Evolutionary conservation across 1,140 invertebrate genomes (phyloP), one percentile per base, ranked within the genome.

Genomic region (Lanistes nyassanus): DNA sequence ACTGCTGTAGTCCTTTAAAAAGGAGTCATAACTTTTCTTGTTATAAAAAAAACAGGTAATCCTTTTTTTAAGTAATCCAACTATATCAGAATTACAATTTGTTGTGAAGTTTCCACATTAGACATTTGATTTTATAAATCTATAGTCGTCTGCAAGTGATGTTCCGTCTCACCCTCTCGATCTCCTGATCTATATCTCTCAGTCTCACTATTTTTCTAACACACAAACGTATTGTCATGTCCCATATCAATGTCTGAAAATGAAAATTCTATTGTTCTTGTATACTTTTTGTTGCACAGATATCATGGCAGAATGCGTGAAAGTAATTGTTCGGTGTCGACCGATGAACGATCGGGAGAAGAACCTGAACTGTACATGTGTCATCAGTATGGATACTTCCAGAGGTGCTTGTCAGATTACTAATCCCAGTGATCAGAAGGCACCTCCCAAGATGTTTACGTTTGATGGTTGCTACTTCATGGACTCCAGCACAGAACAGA

Each of bases 241-340:
- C n/a, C n/a, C 39, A 69, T 39, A 6, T 36, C n/a, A 21, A 11
- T 31, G 2, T 26, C 11, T 68, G 36, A 3, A 39, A 42, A 42
- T 47, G 7, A 21, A 47, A 47, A 42, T 36, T 7, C 5, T 16
- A 37, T 68, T 68, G 23, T 47, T 11, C 9, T 51, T 74, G 37
- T 36, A 2, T 31, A 64, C 60, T 42, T 42, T 53, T 69, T n/a
- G 1, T 47, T 26, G 26, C n/a, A 55, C 36, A 62, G 42, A 56
- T 29, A 70, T 36, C 47, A 83, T 82, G 80, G 79, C 82, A 62
- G 96, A 97, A 90, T 92, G 94, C 79, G 96, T 97, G 31, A 95
- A 95, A 91, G 96, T 97, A 26, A 94, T 97, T 64, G 95, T 97
- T 76, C 91, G 96, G 90, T 98, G 96, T 91, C 93, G 96, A 51